A percentile compares a stretch with the other conserved stretches of the same genome.
These are phyloP conservation scores for Syndactyla subalaris DNA, from an alignment of 2,797 vertebrate genomes.

Conservation along the genomic window DNA sequence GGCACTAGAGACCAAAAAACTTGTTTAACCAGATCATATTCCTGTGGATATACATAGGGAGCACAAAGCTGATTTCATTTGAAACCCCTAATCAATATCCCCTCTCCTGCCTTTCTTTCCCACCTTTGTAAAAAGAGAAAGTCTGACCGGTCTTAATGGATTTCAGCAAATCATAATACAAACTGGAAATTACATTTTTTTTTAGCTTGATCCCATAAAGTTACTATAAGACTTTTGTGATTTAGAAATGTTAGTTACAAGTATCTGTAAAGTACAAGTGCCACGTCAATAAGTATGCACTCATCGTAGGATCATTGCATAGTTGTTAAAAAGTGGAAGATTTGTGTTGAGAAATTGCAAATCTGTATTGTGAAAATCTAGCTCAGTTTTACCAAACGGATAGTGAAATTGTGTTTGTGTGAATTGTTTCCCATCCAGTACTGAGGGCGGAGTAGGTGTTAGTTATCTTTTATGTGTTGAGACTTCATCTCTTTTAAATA, in stretches of 20 bases:
- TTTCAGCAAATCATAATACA: fast-evolving
- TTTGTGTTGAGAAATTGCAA: neutral
- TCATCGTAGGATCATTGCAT: neutral
- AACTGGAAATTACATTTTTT: neutral
- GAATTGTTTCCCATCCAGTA: neutral
- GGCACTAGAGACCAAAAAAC: neutral
- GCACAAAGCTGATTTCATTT: neutral
- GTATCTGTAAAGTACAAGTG: neutral
- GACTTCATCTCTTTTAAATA: neutral
- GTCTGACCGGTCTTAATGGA: neutral
- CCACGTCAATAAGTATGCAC: fast-evolving
- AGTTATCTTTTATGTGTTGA: neutral
- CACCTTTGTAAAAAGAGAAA: neutral
- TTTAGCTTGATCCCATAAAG: neutral
- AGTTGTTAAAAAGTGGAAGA: neutral
- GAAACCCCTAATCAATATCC: neutral
- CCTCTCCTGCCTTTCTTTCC: neutral
- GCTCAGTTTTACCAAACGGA: neutral
- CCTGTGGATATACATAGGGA: neutral
- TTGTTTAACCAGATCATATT: neutral
- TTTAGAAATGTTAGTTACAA: neutral
- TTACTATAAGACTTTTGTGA: neutral
- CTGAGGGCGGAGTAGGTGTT: neutral
- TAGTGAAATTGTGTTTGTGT: neutral
- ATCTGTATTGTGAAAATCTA: neutral